Base-by-base conservation (phyloP, 1,140 invertebrate genomes). In the Eriosoma lanigerum region DNA sequence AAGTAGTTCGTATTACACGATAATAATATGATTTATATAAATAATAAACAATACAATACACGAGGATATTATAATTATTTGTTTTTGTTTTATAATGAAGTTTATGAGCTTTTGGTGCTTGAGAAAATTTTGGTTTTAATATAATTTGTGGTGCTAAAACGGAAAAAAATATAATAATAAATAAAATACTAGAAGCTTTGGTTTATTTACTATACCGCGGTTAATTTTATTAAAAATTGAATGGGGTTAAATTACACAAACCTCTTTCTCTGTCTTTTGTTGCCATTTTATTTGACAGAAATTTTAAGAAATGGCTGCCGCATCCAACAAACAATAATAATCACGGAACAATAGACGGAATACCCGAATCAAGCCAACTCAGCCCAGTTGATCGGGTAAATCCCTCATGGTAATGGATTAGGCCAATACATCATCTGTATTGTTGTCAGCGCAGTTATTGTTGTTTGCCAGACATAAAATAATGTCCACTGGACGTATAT, bases 391-490 rank as follows among this genome's bases (percentile, higher is more conserved):
- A 76, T 76, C 29, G 52, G 72, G 32, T 58, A 76, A 76, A 76
- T 76, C 72, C 72, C 72, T 76, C 32, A 38, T 32, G n/a, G 72
- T 76, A 76, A 76, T 76, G 72, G 52, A 76, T 76, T 58, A 76
- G 72, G 52, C 17, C 29, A 58, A 58, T 76, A 58, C 72, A 76
- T 76, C 72, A 76, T 76, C 52, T 76, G 72, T 58, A 76, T 76
- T 76, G 72, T 76, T 76, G 13, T 17, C 52, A 19, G 52, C 44
- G 12, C 15, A 56, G 29, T 76, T 76, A 24, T 76, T 58, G 52
- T 76, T 76, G 52, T 76, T 44, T 44, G 8, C 52, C 29, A 58
- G 54, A 54, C 54, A 21, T 24, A 56, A 76, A 56, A 76, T 76
- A 58, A 76, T 56, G 72, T 76, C 26, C 26, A 73, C 54, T 26